These are phyloP conservation scores for Ganaspis brasiliensis DNA, from an alignment of 2,888 invertebrate genomes.

Conservation along the genomic window DNA sequence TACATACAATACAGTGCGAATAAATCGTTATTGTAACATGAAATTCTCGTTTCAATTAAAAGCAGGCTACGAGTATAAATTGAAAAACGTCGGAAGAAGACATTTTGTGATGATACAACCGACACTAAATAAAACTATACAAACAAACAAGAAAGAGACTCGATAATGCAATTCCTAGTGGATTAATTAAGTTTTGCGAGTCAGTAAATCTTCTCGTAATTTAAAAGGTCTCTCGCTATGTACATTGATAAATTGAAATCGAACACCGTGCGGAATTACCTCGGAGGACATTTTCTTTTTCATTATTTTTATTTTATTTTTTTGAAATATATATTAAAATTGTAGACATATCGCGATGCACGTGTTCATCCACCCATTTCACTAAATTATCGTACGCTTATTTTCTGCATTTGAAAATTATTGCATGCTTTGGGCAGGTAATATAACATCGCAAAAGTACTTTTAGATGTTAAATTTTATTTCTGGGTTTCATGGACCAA, in stretches of 20 bases:
- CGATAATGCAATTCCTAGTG: slow-evolving; percentile 34
- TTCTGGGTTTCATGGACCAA: neutral
- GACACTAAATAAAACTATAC: slow-evolving; percentile 29
- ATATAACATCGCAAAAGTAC: neutral
- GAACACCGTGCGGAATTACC: neutral
- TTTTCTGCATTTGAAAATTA: neutral
- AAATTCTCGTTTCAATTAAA: slow-evolving; percentile 28
- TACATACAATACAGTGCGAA: neutral
- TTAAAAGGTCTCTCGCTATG: neutral
- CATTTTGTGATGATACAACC: neutral
- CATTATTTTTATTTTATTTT: neutral
- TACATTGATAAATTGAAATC: slow-evolving; percentile 22
- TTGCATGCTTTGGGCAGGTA: neutral
- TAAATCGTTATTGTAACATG: slow-evolving; percentile 27
- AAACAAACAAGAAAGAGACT: slow-evolving; percentile 32
- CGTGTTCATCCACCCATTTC: neutral
- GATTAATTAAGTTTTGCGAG: slow-evolving; percentile 29
- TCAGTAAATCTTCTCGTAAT: slow-evolving; percentile 25
- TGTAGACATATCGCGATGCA: neutral
- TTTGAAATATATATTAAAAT: neutral
- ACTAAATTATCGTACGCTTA: neutral
- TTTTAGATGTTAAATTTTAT: slow-evolving; percentile 1
- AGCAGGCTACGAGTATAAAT: slow-evolving; percentile 31
- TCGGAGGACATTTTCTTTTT: slow-evolving; percentile 1
- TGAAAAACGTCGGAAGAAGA: slow-evolving; percentile 19